Percentiles rank a stretch among this genome's conserved stretches.
Evolutionary conservation across 2,888 invertebrate species (phyloP).

Genomic region (Choristoneura rosaceana): DNA sequence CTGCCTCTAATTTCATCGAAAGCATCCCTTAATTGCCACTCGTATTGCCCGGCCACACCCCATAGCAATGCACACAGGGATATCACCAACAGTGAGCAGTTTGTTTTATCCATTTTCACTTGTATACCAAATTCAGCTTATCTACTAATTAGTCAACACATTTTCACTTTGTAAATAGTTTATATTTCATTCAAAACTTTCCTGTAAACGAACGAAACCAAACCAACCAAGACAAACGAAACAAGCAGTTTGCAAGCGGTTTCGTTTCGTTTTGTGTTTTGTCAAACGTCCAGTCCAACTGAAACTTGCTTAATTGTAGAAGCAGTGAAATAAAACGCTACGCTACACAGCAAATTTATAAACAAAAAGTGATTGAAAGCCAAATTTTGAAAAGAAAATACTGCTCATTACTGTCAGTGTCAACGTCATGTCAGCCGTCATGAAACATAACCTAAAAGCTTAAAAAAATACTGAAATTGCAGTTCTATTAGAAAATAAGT

Average conservation of each 20-base stretch:
- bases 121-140: slow-evolving; percentile 43
- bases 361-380: neutral
- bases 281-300: slow-evolving; percentile 2
- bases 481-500: neutral
- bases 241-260: neutral
- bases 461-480: neutral
- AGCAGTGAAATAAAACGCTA: slow-evolving; percentile 26
- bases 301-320: neutral
- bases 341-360: neutral
- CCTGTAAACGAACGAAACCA: neutral
- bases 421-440: slow-evolving; percentile 39
- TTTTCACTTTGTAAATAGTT: slow-evolving; percentile 24
- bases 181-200: slow-evolving; percentile 25
- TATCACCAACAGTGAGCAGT: slow-evolving; percentile 64
- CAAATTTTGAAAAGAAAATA: neutral
- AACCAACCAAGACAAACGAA: slow-evolving; percentile 13
- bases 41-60: slow-evolving; percentile 93
- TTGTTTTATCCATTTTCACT: slow-evolving; percentile 69
- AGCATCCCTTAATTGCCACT: slow-evolving; percentile 96
- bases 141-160: slow-evolving; percentile 28
- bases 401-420: neutral
- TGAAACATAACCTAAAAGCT: slow-evolving; percentile 46
- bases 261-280: neutral
- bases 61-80: slow-evolving; percentile 75
- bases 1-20: slow-evolving; percentile 95